Conservation (phyloP, 1,140 invertebrate species). For the Thereuonema tuberculata region DNA sequence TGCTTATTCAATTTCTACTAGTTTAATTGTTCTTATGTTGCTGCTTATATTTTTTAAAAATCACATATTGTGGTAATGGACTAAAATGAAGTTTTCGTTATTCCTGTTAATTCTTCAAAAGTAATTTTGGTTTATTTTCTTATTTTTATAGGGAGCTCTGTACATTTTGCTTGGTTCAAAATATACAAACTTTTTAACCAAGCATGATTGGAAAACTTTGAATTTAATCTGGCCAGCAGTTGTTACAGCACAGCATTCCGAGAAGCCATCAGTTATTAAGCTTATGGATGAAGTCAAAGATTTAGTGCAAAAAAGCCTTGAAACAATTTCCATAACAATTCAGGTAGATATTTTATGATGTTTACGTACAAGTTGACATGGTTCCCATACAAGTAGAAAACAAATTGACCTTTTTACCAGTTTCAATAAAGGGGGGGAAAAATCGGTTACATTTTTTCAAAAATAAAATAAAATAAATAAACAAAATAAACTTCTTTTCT, state of each 20-base stretch:
- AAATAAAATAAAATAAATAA: too few species aligned
- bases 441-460: too few species aligned
- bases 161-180: slow-evolving; percentile 56
- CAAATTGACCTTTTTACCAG: too few species aligned
- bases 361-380: too few species aligned
- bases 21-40: too few species aligned
- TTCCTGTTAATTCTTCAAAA: too few species aligned
- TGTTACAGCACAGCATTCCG: slow-evolving; percentile 53
- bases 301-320: slow-evolving; percentile 35
- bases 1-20: neutral
- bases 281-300: slow-evolving; percentile 48
- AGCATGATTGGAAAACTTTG: slow-evolving; percentile 60
- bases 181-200: slow-evolving; percentile 44
- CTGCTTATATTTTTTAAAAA: too few species aligned
- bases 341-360: slow-evolving; percentile 21
- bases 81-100: too few species aligned
- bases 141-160: slow-evolving; percentile 46
- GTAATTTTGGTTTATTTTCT: slow-evolving; percentile 10
- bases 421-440: too few species aligned
- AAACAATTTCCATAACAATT: slow-evolving; percentile 35
- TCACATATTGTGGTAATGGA: too few species aligned
- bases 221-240: slow-evolving; percentile 57
- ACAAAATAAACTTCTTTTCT: too few species aligned
- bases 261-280: slow-evolving; percentile 61
- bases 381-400: too few species aligned